Conservation (phyloP, 2,113 vertebrate species). For the Phalacrocorax pelagicus region DNA sequence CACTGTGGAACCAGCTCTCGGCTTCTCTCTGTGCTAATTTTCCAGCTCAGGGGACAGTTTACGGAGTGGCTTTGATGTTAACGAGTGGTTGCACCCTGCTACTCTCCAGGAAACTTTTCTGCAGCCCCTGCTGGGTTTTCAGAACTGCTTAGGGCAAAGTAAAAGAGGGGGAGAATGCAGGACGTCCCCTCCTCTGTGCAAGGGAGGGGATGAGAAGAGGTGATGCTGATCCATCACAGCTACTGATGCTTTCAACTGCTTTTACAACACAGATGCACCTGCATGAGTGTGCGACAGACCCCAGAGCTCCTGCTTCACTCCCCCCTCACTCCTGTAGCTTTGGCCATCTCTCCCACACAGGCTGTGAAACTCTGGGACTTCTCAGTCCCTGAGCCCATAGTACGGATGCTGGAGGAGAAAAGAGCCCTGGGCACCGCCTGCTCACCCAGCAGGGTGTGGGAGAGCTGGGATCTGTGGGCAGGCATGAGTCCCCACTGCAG, state of each 20-base stretch:
- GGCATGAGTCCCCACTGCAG: neutral
- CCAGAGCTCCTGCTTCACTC: neutral
- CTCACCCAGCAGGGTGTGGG: neutral
- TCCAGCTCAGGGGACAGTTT: neutral
- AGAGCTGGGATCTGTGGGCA: neutral
- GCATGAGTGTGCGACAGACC: neutral
- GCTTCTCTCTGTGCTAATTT: neutral
- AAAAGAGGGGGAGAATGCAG: neutral
- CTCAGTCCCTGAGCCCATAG: neutral
- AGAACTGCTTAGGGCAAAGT: neutral
- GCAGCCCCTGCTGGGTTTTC: neutral
- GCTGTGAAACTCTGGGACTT: neutral
- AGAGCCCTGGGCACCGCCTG: neutral
- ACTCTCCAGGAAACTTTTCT: neutral
- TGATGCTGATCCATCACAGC: neutral
- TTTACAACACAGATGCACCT: neutral
- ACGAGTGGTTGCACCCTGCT: neutral
- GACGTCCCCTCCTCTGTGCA: too few relatives aligned
- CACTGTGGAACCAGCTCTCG: neutral
- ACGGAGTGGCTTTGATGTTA: neutral
- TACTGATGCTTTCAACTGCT: neutral
- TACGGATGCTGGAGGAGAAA: neutral
- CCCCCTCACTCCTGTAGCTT: neutral
- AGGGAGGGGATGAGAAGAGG: neutral
- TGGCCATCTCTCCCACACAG: neutral